phyloP scores from a whole-genome alignment of 2,888 invertebrate species.

The Apodemia duryi region DNA sequence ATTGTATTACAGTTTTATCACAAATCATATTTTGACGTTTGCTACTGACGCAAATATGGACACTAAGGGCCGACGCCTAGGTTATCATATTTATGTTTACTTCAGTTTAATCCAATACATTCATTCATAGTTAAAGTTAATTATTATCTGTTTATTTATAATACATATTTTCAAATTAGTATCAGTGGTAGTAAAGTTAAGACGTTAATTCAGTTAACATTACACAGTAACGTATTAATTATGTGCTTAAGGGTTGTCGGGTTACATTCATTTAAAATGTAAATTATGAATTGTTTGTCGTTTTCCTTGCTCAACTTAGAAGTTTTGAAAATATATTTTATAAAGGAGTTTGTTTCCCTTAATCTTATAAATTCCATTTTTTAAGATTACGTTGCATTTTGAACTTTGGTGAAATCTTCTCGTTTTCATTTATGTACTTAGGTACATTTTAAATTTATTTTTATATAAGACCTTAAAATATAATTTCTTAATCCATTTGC shows the following conservation, averaged over 20 bases:
- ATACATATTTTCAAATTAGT: slow-evolving; percentile 23
- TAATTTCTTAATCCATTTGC: not conserved
- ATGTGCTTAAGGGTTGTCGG: slow-evolving; percentile 2
- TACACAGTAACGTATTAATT: not conserved
- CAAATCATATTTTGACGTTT: slow-evolving; percentile 42
- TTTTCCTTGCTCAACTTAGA: not conserved
- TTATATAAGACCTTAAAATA: not conserved
- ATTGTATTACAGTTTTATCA: slow-evolving; percentile 48
- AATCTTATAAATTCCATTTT: no score
- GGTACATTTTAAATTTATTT: not conserved
- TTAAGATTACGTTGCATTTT: not conserved
- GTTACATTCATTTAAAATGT: slow-evolving; percentile 9
- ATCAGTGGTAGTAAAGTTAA: slow-evolving; percentile 14
- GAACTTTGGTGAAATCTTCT: no score
- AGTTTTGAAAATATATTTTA: no score
- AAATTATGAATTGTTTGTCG: not conserved
- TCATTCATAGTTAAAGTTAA: slow-evolving; percentile 20
- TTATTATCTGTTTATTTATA: not conserved
- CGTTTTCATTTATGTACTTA: no score
- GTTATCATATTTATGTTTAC: slow-evolving; percentile 51
- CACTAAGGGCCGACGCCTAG: slow-evolving; percentile 45
- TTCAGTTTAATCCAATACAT: slow-evolving; percentile 47
- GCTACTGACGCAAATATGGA: slow-evolving; percentile 58
- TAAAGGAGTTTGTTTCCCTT: no score
- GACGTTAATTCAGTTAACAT: not conserved